These are phyloP conservation scores for Lasioglossum villosulum DNA, from an alignment of 2,888 invertebrate species.

Conservation along the genomic window DNA sequence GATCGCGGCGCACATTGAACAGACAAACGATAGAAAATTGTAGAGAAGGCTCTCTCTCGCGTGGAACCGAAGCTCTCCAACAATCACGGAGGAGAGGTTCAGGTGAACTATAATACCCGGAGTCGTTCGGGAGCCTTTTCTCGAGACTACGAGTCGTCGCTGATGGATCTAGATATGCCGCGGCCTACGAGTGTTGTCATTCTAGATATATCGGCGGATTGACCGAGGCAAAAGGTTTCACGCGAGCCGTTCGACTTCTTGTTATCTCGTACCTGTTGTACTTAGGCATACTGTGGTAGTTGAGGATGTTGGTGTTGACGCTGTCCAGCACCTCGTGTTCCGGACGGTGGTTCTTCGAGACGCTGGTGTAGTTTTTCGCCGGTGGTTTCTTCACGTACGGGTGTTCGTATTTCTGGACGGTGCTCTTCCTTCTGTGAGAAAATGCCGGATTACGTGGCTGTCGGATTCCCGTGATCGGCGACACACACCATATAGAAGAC, in stretches of 20 bases:
- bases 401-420: conserved; percentile 94
- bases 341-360: conserved; percentile 90
- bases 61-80: neutral
- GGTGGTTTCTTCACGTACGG: conserved; percentile 94
- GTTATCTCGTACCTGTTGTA: conserved; percentile 89
- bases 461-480: conserved; percentile 1
- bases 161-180: conserved; percentile 10
- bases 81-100: neutral
- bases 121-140: neutral
- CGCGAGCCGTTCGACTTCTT: conserved; percentile 26
- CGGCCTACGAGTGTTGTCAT: conserved; percentile 3
- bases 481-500: conserved; percentile 41
- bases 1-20: neutral
- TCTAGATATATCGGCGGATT: conserved; percentile 2
- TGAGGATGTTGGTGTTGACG: conserved; percentile 91
- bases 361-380: conserved; percentile 89
- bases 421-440: conserved; percentile 92
- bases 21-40: neutral
- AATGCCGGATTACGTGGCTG: conserved; percentile 58
- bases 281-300: conserved; percentile 90
- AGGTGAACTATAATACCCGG: neutral
- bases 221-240: neutral
- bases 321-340: conserved; percentile 93
- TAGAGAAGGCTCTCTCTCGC: neutral
- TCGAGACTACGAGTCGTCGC: conserved; percentile 8